Base-by-base conservation (phyloP, 2,113 vertebrate genomes). In the Oreochromis spilurus region DNA sequence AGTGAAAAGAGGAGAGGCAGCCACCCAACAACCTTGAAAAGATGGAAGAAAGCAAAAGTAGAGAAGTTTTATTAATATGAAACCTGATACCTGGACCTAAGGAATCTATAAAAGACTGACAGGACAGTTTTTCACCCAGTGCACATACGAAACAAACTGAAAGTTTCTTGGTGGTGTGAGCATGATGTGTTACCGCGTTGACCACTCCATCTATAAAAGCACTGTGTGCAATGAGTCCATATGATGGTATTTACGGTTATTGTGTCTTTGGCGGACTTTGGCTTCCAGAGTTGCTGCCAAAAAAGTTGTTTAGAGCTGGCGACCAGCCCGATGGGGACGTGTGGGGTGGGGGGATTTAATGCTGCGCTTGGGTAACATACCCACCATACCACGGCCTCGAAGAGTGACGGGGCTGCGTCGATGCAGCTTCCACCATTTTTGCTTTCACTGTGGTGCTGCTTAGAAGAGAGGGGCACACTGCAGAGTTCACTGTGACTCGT, bases 21-120 rank as follows among this genome's bases (percentile, higher is more conserved):
- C 87, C 91, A 85, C 84, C 92, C 90, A 90, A 85, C 90, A 93
- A 94, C 95, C 95, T 94, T 94, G 93, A 93, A 93, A 92, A 91
- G 90, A 90, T 91, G 87, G 90, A 91, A 88, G 81, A 92, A 93
- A 92, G 87, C 88, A 79, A 86, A 91, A 93, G 82, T 81, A 87
- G 78, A 52, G 78, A 60, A 85, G 60, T 92, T 92, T 89, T 90
- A 83, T 87, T 92, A 48, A 87, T 87, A 89, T 93, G 90, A 85
- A 91, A 89, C 19, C 83, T 88, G 85, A 92, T 90, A 79, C 84
- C 78, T 90, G 87, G 48, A 92, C 72, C 81, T 78, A 24, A 77
- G 38, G 81, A 92, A 81, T 87, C 82, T 79, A 43, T 80, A 55
- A 89, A 65, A 88, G 67, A 88, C 34, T 17, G 52, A 50, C 6